Evolutionary conservation across 2,797 vertebrate genomes (phyloP), one percentile per base, ranked within the genome.

Genomic region (Cottoperca gobio): DNA sequence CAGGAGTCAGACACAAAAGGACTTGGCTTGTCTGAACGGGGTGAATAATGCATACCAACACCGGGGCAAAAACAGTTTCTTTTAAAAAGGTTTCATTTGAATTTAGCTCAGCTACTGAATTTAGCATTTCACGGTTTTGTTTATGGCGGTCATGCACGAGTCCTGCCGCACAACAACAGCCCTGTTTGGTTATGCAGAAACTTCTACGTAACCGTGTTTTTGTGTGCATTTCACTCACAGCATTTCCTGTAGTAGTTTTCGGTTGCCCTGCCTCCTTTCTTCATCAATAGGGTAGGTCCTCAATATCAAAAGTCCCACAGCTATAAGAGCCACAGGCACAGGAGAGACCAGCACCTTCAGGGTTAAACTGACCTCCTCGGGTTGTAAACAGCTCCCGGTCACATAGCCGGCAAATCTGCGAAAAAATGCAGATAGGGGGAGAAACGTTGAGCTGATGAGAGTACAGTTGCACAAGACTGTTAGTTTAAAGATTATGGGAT

Each of bases 221-320:
- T 37, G 19, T 37, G 37, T n/a, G 8, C 2, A 70, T 52, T 53
- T 57, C 57, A 90, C 94, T 95, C 86, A 97, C 97, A 96, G 87
- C 31, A 96, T 82, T 48, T 95, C 85, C 85, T 97, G 95, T 52
- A 99, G 90, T 12, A 94, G 91, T 84, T 96, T 96, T 58, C 93
- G 95, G 91, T 98, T 99, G 26, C 93, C 76, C 77, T 84, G 92
- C 79, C 97, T 90, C 76, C 89, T 95, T 40, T 96, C 92, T 86
- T 99, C 98, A 0, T 98, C 88, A 0, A 99, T 99, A 35, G 98
- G 98, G 63, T 99, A 99, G 0, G 96, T 92, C 81, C 85, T 96
- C 82, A 99, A 95, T 24, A 99, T 95, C 37, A 98, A 66, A 53
- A 99, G 92, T 40, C 98, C 97, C 57, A 98, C 67, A 8, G 93